phyloP scores from a whole-genome alignment of 2,797 vertebrate species.

The Sebastes aleutianus region DNA sequence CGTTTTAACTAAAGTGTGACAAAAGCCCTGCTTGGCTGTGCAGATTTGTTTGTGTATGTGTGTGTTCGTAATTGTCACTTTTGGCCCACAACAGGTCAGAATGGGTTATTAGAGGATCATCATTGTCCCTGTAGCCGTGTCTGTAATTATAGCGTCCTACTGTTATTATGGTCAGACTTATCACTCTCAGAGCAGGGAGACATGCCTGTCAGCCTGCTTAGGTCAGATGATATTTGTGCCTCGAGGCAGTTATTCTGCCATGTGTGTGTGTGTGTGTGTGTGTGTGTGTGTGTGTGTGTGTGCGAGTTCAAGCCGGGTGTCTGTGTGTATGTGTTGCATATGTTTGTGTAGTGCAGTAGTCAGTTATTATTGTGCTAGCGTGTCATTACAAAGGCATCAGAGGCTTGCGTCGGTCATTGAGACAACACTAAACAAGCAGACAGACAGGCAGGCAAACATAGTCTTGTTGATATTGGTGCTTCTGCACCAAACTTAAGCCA shows the following conservation, averaged over 20 bases:
- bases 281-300: slow-evolving; percentile 27
- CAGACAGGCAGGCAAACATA: slow-evolving; percentile 55
- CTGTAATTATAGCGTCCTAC: slow-evolving; percentile 74
- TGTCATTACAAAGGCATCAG: slow-evolving; percentile 82
- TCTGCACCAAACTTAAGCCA: slow-evolving; percentile 6
- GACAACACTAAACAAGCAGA: slow-evolving; percentile 75
- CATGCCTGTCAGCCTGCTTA: slow-evolving; percentile 73
- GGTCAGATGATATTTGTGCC: slow-evolving; percentile 80
- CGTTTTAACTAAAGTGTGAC: slow-evolving; percentile 28
- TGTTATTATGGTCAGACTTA: slow-evolving; percentile 78
- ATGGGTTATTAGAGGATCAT: slow-evolving; percentile 74
- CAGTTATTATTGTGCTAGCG: slow-evolving; percentile 76
- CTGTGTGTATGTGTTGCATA: slow-evolving; percentile 50
- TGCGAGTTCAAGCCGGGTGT: slow-evolving; percentile 45
- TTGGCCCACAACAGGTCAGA: slow-evolving; percentile 52
- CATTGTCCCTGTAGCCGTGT: slow-evolving; percentile 57
- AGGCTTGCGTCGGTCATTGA: slow-evolving; percentile 68
- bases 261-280: slow-evolving; percentile 46
- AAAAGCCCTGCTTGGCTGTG: slow-evolving; percentile 45
- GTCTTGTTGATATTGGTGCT: slow-evolving; percentile 24
- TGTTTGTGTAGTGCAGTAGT: slow-evolving; percentile 66
- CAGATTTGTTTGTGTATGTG: slow-evolving; percentile 51
- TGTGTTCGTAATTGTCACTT: slow-evolving; percentile 58
- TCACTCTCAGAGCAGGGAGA: slow-evolving; percentile 65
- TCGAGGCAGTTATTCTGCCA: slow-evolving; percentile 63